phyloP scores from a whole-genome alignment of 1,140 invertebrate genomes.

The Spodoptera litura region DNA sequence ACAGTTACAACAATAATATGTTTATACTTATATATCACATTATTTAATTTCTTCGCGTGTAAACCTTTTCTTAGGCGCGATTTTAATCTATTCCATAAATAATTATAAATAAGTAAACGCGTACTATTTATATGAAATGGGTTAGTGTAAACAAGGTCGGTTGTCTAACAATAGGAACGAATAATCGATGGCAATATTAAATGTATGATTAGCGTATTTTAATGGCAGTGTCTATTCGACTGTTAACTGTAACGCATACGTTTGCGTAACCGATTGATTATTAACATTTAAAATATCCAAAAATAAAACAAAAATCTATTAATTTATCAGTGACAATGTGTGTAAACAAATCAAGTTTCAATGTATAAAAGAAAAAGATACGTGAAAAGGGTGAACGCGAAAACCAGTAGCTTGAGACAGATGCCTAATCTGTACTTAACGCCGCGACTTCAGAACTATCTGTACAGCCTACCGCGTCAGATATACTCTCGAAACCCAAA shows the following conservation, averaged over 20 bases:
- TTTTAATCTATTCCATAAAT: conserved; percentile 34
- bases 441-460: conserved; percentile 30
- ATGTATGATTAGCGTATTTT: conserved; percentile 41
- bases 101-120: conserved; percentile 27
- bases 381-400: neutral
- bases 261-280: neutral
- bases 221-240: conserved; percentile 37
- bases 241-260: conserved; percentile 18
- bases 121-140: conserved; percentile 32
- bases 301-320: neutral
- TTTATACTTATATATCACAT: conserved; percentile 40
- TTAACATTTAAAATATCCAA: neutral
- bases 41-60: conserved; percentile 43
- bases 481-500: conserved; percentile 17
- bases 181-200: conserved; percentile 34
- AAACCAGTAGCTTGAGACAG: conserved; percentile 34
- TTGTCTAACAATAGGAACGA: conserved; percentile 30
- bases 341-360: neutral
- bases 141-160: conserved; percentile 43
- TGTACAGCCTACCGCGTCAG: conserved; percentile 25
- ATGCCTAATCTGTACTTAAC: conserved; percentile 32
- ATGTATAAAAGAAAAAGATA: conserved; percentile 10
- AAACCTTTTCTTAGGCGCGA: conserved; percentile 38
- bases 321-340: neutral
- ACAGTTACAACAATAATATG: conserved; percentile 30